phyloP scores from a whole-genome alignment of 2,797 vertebrate genomes.

The Cheirogaleus major region DNA sequence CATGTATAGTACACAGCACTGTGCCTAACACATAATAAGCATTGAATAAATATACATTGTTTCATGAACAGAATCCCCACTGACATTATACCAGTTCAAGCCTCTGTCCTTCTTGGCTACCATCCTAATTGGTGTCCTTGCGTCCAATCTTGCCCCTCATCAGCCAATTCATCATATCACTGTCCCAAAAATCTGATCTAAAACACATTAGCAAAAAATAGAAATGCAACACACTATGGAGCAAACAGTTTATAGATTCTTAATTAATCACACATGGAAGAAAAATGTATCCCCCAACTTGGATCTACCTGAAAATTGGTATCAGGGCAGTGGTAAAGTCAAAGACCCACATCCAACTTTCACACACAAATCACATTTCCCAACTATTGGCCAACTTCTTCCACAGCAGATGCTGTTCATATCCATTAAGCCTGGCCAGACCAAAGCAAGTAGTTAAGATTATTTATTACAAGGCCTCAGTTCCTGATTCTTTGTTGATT shows the following conservation, averaged over 20 bases:
- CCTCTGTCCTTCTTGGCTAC: background rate
- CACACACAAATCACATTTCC: background rate
- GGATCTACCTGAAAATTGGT: constrained; percentile 2
- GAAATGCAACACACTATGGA: constrained; percentile 9
- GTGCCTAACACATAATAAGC: background rate
- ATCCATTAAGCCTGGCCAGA: background rate
- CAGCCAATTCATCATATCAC: background rate
- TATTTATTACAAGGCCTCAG: background rate
- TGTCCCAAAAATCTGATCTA: background rate
- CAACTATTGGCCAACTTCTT: constrained; percentile 23
- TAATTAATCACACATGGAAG: background rate
- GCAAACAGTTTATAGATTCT: background rate
- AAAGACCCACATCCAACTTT: background rate
- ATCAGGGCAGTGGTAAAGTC: background rate
- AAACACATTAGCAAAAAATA: background rate
- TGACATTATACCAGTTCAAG: background rate
- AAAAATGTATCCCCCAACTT: background rate
- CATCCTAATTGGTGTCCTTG: background rate
- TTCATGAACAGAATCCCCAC: background rate
- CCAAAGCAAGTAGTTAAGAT: background rate
- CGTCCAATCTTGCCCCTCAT: background rate
- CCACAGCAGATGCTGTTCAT: background rate
- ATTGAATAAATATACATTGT: background rate
- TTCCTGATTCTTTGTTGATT: constrained; percentile 30
- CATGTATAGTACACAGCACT: background rate